phyloP scores from a whole-genome alignment of 2,113 vertebrate genomes.

The Sinocyclocheilus maitianheensis region DNA sequence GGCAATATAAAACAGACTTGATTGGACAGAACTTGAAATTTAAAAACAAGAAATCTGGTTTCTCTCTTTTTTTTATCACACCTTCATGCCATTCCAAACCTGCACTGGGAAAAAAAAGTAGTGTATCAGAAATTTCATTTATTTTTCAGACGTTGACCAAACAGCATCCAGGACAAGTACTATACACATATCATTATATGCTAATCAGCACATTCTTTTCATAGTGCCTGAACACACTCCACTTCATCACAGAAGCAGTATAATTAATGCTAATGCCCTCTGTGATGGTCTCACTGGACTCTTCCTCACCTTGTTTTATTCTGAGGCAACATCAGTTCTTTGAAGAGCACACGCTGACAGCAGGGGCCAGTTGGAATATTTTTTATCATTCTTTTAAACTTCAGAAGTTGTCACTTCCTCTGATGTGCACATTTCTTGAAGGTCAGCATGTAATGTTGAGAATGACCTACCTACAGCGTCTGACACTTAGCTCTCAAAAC shows the following conservation, averaged over 20 bases:
- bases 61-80: not conserved
- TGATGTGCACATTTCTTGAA: constrained; percentile 41
- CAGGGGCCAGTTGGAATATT: not conserved
- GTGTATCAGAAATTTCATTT: not conserved
- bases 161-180: not conserved
- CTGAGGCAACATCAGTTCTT: not conserved
- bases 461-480: not conserved
- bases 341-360: not conserved
- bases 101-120: too few relatives aligned
- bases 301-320: not conserved
- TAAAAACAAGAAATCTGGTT: not conserved
- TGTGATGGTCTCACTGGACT: not conserved
- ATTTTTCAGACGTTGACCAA: not conserved
- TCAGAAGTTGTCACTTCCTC: constrained; percentile 36
- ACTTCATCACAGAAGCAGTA: not conserved
- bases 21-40: too few relatives aligned
- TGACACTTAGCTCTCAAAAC: constrained; percentile 11
- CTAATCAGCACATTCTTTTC: not conserved
- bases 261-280: not conserved
- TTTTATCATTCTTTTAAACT: not conserved
- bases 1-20: too few relatives aligned
- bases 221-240: not conserved
- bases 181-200: not conserved
- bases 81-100: too few relatives aligned
- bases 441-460: constrained; percentile 36